A percentile compares a stretch with the other conserved stretches of the same genome.
Evolutionary conservation across 2,888 invertebrate species (phyloP).

Genomic region (Eledona agricola): DNA sequence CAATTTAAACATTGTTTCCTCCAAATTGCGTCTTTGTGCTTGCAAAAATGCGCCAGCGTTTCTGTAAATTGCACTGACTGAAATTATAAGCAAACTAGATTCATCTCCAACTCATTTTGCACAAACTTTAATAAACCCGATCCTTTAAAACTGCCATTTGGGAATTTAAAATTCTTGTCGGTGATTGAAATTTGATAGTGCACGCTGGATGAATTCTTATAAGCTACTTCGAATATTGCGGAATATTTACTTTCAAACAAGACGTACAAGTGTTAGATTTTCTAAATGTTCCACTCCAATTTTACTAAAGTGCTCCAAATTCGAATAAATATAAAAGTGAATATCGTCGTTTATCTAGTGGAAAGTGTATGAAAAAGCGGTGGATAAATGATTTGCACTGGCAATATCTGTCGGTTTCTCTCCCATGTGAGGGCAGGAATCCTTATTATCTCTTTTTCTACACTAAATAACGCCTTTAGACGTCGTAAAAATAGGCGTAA

Average conservation of each 20-base stretch:
- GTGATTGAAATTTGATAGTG: constrained; percentile 11
- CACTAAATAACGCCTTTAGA: constrained; percentile 19
- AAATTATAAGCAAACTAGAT: no score
- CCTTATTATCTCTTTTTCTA: constrained; percentile 11
- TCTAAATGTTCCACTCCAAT: constrained; percentile 5
- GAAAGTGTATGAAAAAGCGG: constrained; percentile 5
- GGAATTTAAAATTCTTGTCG: no score
- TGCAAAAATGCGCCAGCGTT: no score
- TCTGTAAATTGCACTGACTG: no score
- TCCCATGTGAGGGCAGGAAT: background rate
- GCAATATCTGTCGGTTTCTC: constrained; percentile 1
- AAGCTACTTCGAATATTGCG: constrained; percentile 1
- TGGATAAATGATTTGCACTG: constrained; percentile 12
- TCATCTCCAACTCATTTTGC: no score
- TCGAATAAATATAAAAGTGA: constrained; percentile 8
- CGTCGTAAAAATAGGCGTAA: constrained; percentile 24
- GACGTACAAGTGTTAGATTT: no score
- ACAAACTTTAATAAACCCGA: background rate
- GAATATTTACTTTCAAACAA: no score
- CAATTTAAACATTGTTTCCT: no score
- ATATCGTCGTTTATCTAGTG: constrained; percentile 7
- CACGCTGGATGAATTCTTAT: constrained; percentile 4
- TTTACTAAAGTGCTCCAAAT: constrained; percentile 1
- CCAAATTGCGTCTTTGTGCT: no score
- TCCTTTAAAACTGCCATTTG: background rate